These are phyloP conservation scores for Dromius quadrimaculatus DNA, from an alignment of 2,888 invertebrate genomes.

Conservation along the genomic window DNA sequence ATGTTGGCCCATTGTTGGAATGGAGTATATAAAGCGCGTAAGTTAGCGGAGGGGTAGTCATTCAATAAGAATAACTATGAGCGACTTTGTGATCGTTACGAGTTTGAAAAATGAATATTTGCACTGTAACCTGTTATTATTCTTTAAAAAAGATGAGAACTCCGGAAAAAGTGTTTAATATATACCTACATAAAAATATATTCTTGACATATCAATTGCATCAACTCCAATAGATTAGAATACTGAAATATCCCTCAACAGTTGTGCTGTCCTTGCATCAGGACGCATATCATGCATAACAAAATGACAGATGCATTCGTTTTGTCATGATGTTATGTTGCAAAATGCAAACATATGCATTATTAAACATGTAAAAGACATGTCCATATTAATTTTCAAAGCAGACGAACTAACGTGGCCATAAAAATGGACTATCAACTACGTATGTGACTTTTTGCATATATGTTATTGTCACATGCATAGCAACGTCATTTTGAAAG, in stretches of 20 bases:
- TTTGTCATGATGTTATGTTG: conserved; percentile 42
- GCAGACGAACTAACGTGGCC: conserved; percentile 31
- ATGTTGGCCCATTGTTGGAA: too few relatives aligned
- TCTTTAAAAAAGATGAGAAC: too few relatives aligned
- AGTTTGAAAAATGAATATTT: too few relatives aligned
- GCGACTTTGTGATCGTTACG: too few relatives aligned
- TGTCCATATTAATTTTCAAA: conserved; percentile 35
- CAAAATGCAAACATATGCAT: conserved; percentile 46
- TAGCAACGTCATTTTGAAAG: too few relatives aligned
- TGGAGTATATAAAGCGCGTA: too few relatives aligned
- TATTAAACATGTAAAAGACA: conserved; percentile 51
- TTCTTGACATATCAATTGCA: not conserved
- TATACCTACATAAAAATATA: too few relatives aligned
- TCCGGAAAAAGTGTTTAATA: too few relatives aligned
- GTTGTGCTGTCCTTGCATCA: conserved; percentile 23
- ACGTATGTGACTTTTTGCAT: not conserved
- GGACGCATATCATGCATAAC: conserved; percentile 31
- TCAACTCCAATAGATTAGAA: too few relatives aligned
- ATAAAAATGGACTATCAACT: conserved; percentile 43
- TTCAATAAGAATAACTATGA: too few relatives aligned
- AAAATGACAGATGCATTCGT: conserved; percentile 51
- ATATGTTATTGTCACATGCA: conserved; percentile 17
- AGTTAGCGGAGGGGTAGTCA: too few relatives aligned
- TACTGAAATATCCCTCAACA: not conserved
- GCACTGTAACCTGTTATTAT: too few relatives aligned